These are phyloP conservation scores for roundworm (Caenorhabditis elegans) DNA, from an alignment of 1,140 invertebrate genomes.

Conservation along the genomic window DNA sequence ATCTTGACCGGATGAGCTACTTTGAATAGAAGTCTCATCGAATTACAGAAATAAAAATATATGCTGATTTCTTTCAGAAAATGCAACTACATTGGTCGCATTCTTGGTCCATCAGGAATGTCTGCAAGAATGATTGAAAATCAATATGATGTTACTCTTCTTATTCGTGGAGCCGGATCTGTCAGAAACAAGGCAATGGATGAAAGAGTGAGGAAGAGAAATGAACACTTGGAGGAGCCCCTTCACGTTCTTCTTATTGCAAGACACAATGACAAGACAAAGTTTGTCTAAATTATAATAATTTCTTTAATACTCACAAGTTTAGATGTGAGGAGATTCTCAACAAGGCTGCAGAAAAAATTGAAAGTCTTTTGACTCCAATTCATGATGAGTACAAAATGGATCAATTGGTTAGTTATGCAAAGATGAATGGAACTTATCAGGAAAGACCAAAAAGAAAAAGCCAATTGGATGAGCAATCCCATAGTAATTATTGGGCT, in stretches of 20 bases:
- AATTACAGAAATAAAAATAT: too few species aligned
- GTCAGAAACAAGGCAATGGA: slow-evolving; percentile 78
- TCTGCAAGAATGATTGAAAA: slow-evolving; percentile 93
- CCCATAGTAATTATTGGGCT: too few species aligned
- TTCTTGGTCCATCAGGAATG: slow-evolving; percentile 95
- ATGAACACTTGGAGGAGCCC: slow-evolving; percentile 97
- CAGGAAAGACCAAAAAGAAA: neutral
- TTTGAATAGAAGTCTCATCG: too few species aligned
- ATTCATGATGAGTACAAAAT: slow-evolving; percentile 6
- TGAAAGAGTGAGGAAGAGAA: slow-evolving; percentile 93
- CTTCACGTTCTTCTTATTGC: slow-evolving; percentile 79
- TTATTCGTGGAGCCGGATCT: slow-evolving; percentile 92
- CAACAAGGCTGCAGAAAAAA: neutral
- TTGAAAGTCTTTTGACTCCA: neutral
- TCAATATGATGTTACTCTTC: slow-evolving; percentile 87
- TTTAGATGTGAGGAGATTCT: slow-evolving; percentile 4
- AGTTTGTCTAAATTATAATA: neutral
- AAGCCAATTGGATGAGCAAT: too few species aligned
- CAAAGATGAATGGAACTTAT: slow-evolving; percentile 3
- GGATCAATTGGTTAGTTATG: slow-evolving; percentile 7
- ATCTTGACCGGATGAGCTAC: too few species aligned
- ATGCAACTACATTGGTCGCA: slow-evolving; percentile 91
- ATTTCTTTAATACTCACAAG: neutral
- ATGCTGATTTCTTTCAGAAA: neutral
- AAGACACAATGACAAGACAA: neutral